Percentiles rank a stretch among this genome's conserved stretches.
phyloP scores from a whole-genome alignment of 2,113 vertebrate genomes.

The Chamaea fasciata region DNA sequence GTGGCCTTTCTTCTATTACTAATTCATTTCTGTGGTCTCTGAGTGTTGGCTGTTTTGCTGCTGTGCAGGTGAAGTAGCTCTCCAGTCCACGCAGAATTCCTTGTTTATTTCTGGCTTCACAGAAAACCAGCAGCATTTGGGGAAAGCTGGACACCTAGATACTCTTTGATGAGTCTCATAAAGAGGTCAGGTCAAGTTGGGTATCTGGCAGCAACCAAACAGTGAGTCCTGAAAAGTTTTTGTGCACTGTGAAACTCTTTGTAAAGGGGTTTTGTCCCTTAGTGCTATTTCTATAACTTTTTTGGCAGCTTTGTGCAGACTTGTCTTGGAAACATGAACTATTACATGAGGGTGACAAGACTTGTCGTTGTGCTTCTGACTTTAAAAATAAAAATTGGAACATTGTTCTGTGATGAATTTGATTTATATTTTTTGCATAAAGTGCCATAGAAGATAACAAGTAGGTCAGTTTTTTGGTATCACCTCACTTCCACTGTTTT shows the following conservation, averaged over 20 bases:
- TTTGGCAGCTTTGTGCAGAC: background rate
- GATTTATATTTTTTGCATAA: background rate
- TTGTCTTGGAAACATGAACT: background rate
- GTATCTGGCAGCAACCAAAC: background rate
- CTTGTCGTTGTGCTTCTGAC: background rate
- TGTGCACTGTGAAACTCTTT: background rate
- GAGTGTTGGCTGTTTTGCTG: background rate
- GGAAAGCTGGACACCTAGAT: background rate
- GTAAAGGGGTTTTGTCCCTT: background rate
- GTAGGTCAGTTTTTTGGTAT: background rate
- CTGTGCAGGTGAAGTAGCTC: background rate
- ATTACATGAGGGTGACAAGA: fast-evolving
- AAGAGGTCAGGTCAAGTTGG: background rate
- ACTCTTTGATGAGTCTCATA: background rate
- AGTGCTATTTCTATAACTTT: background rate
- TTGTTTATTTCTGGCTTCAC: background rate
- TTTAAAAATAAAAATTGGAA: background rate
- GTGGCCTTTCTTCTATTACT: background rate
- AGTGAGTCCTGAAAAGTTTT: background rate
- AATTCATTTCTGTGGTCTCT: background rate
- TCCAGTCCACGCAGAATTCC: background rate
- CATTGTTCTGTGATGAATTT: background rate
- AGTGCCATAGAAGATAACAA: background rate
- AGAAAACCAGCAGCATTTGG: background rate
- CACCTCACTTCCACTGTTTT: background rate